phyloP scores from a whole-genome alignment of 2,113 vertebrate species.

The Sterrhoptilus dennistouni region DNA sequence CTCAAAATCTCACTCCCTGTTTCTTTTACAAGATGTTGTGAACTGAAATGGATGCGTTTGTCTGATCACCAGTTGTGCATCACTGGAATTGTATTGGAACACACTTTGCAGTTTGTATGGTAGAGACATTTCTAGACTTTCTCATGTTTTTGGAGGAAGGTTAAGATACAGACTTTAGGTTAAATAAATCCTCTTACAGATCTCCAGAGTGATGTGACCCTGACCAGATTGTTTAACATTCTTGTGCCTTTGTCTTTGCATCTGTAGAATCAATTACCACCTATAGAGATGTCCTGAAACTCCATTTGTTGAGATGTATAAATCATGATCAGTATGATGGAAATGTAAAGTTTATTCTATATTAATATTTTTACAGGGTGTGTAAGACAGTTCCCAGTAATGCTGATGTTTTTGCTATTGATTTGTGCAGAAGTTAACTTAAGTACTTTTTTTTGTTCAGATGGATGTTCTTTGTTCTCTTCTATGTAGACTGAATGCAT shows the following conservation, averaged over 20 bases:
- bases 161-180: not conserved
- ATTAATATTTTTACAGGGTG: conserved; percentile 56
- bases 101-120: not conserved
- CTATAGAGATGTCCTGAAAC: conserved; percentile 29
- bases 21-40: not conserved
- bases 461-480: conserved; percentile 43
- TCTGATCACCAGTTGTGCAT: not conserved
- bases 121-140: not conserved
- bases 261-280: conserved; percentile 34
- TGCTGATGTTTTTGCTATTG: conserved; percentile 32
- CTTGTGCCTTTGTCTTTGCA: conserved; percentile 66
- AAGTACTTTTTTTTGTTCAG: conserved; percentile 33
- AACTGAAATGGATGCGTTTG: not conserved
- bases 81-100: not conserved
- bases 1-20: conserved; percentile 2
- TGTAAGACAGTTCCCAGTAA: conserved; percentile 42
- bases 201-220: conserved; percentile 47
- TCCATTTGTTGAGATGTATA: conserved; percentile 36
- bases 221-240: conserved; percentile 51
- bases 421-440: conserved; percentile 41
- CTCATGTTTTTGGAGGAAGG: not conserved
- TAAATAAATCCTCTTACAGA: conserved; percentile 39
- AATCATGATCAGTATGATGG: conserved; percentile 42
- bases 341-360: conserved; percentile 57
- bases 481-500: conserved; percentile 18